A percentile compares a stretch with the other conserved stretches of the same genome.
These are phyloP conservation scores for Setipinna tenuifilis DNA, from an alignment of 2,797 vertebrate genomes.

Conservation along the genomic window DNA sequence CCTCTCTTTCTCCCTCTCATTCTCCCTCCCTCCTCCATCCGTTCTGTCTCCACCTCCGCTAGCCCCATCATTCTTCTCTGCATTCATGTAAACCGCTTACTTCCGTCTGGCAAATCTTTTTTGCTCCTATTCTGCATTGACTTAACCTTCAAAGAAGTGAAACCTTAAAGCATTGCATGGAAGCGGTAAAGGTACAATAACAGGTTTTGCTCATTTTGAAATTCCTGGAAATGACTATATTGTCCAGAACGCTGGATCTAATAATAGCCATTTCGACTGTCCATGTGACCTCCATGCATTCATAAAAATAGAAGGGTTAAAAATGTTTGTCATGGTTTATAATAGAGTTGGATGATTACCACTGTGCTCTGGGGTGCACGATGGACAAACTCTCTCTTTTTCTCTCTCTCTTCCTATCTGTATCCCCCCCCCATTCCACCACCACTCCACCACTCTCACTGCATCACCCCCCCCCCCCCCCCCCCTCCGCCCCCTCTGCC, in stretches of 20 bases:
- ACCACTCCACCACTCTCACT: too few relatives aligned
- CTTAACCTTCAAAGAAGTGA: background rate
- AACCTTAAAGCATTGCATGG: background rate
- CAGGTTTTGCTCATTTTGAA: constrained; percentile 17
- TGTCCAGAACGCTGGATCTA: constrained; percentile 15
- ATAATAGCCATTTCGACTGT: constrained; percentile 31
- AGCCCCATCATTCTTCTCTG: background rate
- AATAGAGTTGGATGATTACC: background rate
- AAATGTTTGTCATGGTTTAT: background rate
- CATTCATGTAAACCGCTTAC: constrained; percentile 10
- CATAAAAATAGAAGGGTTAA: constrained; percentile 17
- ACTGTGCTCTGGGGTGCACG: background rate
- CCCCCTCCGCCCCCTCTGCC: background rate
- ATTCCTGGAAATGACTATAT: constrained; percentile 34
- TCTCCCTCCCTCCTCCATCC: background rate
- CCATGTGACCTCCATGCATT: constrained; percentile 15
- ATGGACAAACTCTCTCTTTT: background rate
- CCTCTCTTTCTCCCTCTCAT: background rate
- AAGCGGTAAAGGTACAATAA: background rate
- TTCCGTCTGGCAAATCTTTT: background rate
- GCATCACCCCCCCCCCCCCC: too few relatives aligned
- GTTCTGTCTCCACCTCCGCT: background rate
- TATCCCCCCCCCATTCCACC: background rate
- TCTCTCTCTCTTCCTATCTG: background rate
- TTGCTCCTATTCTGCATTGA: background rate